A percentile compares a stretch with the other conserved stretches of the same genome.
phyloP scores from a whole-genome alignment of 2,113 vertebrate genomes.

The Lagopus muta region DNA sequence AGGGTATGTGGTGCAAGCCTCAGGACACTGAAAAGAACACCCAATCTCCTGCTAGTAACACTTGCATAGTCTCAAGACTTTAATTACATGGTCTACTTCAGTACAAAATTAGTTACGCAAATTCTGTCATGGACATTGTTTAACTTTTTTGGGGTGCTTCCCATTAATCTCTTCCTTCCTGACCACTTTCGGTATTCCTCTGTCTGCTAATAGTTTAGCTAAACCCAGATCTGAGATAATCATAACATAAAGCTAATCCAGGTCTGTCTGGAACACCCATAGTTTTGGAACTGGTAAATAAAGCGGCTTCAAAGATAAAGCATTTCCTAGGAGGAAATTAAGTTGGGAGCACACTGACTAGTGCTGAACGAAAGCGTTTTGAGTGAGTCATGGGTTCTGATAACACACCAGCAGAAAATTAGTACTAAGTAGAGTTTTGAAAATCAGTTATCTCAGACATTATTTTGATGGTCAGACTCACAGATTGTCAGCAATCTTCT shows the following conservation, averaged over 20 bases:
- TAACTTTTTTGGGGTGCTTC: background rate
- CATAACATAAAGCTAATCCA: background rate
- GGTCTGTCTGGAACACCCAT: background rate
- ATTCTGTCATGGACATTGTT: background rate
- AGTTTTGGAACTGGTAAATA: background rate
- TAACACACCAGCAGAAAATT: constrained; percentile 6
- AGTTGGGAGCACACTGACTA: background rate
- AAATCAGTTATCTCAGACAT: background rate
- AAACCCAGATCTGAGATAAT: background rate
- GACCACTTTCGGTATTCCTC: background rate
- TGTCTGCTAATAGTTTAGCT: background rate
- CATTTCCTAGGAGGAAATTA: background rate
- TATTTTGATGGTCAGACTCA: background rate
- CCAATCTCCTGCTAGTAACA: background rate
- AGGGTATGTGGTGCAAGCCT: background rate
- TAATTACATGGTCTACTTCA: background rate
- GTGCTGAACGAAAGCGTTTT: background rate
- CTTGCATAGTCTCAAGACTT: background rate
- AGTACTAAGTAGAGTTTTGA: background rate
- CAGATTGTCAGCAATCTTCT: background rate
- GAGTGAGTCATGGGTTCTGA: background rate
- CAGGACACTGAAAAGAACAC: background rate
- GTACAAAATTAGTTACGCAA: background rate
- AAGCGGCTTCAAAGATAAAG: background rate
- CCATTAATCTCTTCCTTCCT: background rate